phyloP scores from a whole-genome alignment of 2,888 invertebrate species.

The Napeogenes sylphis region DNA sequence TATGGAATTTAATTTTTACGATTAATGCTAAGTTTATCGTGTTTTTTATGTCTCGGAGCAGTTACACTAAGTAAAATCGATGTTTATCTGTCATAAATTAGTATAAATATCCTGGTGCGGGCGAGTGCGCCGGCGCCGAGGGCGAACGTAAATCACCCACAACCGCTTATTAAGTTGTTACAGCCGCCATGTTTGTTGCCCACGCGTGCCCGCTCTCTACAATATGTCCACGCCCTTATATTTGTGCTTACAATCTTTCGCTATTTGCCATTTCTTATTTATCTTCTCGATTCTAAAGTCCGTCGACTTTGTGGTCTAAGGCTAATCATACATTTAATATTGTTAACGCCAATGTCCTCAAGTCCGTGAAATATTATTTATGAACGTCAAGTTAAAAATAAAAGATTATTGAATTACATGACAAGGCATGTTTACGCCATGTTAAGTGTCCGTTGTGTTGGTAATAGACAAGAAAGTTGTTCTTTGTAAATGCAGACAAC shows the following conservation, averaged over 20 bases:
- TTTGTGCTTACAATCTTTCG: constrained; percentile 52
- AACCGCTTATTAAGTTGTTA: constrained; percentile 77
- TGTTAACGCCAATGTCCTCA: not conserved
- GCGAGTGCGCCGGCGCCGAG: constrained; percentile 71
- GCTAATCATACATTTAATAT: not conserved
- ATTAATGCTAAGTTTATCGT: constrained; percentile 23
- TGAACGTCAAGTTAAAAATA: not conserved
- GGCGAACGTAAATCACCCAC: constrained; percentile 72
- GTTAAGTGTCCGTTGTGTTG: constrained; percentile 49
- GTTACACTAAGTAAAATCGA: constrained; percentile 56
- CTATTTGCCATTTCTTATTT: constrained; percentile 38
- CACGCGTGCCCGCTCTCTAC: constrained; percentile 61
- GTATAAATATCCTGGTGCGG: constrained; percentile 63
- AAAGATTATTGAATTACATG: constrained; percentile 5
- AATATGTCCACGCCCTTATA: constrained; percentile 65
- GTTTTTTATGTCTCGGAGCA: constrained; percentile 38
- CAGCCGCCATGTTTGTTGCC: constrained; percentile 65
- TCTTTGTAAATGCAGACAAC: constrained; percentile 72
- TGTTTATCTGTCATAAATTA: constrained; percentile 73
- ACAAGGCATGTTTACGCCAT: constrained; percentile 2
- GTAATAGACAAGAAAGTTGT: constrained; percentile 66
- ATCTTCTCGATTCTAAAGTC: constrained; percentile 12
- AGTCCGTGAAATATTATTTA: not conserved
- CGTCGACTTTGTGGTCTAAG: not conserved
- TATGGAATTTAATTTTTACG: constrained; percentile 19